Evolutionary conservation across 2,797 vertebrate genomes (phyloP).

Genomic region (Eulemur mongoz): DNA sequence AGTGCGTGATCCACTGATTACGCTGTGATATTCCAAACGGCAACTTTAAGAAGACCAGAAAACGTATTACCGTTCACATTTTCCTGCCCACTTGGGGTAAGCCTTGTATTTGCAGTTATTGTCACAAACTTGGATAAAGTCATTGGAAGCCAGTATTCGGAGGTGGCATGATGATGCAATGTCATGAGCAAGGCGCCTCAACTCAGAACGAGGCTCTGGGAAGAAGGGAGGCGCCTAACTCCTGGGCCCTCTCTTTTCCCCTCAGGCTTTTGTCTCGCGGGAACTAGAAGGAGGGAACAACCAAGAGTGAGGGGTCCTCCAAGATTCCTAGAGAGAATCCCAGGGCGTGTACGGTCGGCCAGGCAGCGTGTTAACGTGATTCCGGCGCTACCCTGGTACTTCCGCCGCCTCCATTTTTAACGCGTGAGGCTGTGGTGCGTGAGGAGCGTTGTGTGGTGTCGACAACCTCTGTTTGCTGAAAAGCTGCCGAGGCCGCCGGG

Average conservation of each 20-base stretch:
- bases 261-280: background rate
- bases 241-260: accelerated
- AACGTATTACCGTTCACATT: background rate
- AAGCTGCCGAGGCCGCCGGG: accelerated
- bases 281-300: background rate
- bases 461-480: accelerated
- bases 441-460: accelerated
- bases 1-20: background rate
- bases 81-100: background rate
- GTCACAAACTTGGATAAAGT: background rate
- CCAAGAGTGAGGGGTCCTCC: background rate
- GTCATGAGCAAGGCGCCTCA: accelerated
- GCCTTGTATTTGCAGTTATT: background rate
- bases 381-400: background rate
- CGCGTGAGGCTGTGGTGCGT: accelerated
- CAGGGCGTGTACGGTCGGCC: accelerated
- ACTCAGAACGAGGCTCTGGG: background rate
- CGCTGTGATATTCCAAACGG: background rate
- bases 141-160: background rate
- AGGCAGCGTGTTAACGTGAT: background rate
- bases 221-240: accelerated
- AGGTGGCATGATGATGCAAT: background rate
- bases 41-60: background rate
- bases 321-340: constrained; percentile 17
- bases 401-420: background rate